A percentile compares a stretch with the other conserved stretches of the same genome.
Evolutionary conservation across 2,888 invertebrate genomes (phyloP).

Genomic region (Gastracanthus pulcherrimus): DNA sequence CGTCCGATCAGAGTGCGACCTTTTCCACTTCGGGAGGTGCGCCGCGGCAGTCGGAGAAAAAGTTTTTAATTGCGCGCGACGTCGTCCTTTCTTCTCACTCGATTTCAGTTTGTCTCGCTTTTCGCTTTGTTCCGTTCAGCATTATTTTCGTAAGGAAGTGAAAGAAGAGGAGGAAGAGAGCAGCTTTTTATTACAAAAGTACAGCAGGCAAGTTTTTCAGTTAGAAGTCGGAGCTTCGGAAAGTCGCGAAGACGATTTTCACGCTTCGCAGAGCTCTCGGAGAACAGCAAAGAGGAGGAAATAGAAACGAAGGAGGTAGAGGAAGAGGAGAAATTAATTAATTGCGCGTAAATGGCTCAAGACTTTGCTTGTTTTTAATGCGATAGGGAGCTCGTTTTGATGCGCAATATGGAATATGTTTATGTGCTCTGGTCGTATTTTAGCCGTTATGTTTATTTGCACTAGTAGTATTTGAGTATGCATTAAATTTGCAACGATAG

Average conservation of each 20-base stretch:
- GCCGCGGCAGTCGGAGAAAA: not conserved
- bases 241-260: not conserved
- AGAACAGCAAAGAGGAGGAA: not conserved
- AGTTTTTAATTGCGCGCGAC: constrained; percentile 41
- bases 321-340: not conserved
- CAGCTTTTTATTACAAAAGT: constrained; percentile 9
- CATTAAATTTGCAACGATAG: too few species aligned
- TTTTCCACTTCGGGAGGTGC: constrained; percentile 5
- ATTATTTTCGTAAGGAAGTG: not conserved
- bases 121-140: not conserved
- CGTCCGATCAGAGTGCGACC: not conserved
- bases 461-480: too few species aligned
- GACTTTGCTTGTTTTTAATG: not conserved
- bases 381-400: too few species aligned
- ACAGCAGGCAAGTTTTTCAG: not conserved
- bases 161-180: not conserved
- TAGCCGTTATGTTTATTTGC: too few species aligned
- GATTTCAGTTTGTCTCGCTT: constrained; percentile 1
- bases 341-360: not conserved
- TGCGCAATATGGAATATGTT: too few species aligned
- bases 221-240: too few species aligned
- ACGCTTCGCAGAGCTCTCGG: not conserved
- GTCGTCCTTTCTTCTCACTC: not conserved
- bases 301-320: not conserved
- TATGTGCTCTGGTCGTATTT: too few species aligned